Percentiles rank a stretch among this genome's conserved stretches.
Conservation (phyloP, 1,140 invertebrate species). For the Temnothorax longispinosus region DNA sequence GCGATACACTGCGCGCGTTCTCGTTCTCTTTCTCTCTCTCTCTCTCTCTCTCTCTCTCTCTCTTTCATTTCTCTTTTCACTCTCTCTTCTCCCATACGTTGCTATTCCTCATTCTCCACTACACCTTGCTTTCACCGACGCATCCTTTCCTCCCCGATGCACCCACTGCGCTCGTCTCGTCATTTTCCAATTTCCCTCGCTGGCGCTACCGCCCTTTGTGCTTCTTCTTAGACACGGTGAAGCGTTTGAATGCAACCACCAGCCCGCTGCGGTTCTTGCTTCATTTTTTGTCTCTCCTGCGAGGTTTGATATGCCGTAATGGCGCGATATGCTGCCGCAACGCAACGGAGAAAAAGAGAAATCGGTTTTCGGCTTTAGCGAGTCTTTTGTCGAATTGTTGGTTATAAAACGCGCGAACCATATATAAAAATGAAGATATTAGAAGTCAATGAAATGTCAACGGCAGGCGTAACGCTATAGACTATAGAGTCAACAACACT, state of each 20-base stretch:
- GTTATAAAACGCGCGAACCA: neutral
- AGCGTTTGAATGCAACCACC: slow-evolving; percentile 75
- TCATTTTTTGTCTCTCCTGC: slow-evolving; percentile 55
- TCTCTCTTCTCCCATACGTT: neutral
- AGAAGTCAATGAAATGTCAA: slow-evolving; percentile 15
- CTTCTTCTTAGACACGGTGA: slow-evolving; percentile 71
- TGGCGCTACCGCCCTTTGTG: slow-evolving; percentile 72
- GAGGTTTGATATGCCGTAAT: slow-evolving; percentile 71
- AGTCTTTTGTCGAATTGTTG: slow-evolving; percentile 58
- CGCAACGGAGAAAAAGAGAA: slow-evolving; percentile 45
- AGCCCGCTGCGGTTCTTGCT: slow-evolving; percentile 62
- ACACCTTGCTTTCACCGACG: slow-evolving; percentile 31
- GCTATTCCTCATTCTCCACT: slow-evolving; percentile 24
- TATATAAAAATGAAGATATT: slow-evolving; percentile 7
- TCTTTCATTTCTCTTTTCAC: slow-evolving; percentile 45
- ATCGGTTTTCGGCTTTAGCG: slow-evolving; percentile 56
- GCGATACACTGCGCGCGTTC: slow-evolving; percentile 44
- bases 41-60: slow-evolving; percentile 45
- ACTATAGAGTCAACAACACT: neutral
- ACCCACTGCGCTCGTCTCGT: slow-evolving; percentile 61
- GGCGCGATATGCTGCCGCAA: slow-evolving; percentile 53
- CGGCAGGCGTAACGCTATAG: neutral
- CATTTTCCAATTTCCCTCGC: slow-evolving; percentile 76
- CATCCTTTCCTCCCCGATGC: slow-evolving; percentile 27
- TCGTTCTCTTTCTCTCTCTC: slow-evolving; percentile 34